phyloP scores from a whole-genome alignment of 2,797 vertebrate species.

The Trichosurus vulpecula region DNA sequence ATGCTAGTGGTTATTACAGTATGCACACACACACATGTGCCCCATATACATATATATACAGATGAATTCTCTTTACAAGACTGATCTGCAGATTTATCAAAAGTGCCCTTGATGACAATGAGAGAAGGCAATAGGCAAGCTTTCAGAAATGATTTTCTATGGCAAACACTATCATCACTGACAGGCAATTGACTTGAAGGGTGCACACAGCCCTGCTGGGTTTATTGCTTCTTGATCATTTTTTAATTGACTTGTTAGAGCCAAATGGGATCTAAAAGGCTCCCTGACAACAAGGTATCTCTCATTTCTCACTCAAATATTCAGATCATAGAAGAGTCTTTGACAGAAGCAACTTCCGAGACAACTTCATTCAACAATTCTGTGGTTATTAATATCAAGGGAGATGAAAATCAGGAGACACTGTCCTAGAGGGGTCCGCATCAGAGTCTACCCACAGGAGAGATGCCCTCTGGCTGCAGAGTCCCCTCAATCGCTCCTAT shows the following conservation, averaged over 20 bases:
- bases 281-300: not conserved
- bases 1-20: not conserved
- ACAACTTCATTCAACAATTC: not conserved
- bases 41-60: not conserved
- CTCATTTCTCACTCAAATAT: not conserved
- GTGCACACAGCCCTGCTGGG: not conserved
- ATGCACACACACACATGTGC: not conserved
- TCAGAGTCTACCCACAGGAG: not conserved
- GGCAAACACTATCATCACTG: not conserved
- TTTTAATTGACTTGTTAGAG: not conserved
- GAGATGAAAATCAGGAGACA: not conserved
- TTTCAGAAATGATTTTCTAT: not conserved
- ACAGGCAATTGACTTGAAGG: not conserved
- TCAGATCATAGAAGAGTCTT: not conserved
- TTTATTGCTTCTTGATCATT: slow-evolving; percentile 1
- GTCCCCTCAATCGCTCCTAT: not conserved
- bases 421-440: not conserved
- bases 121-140: not conserved
- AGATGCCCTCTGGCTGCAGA: not conserved
- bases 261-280: not conserved
- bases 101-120: not conserved
- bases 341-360: not conserved
- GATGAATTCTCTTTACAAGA: not conserved
- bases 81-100: not conserved
- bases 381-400: not conserved